phyloP scores from a whole-genome alignment of 2,888 invertebrate genomes.

The Oscheius sp. region DNA sequence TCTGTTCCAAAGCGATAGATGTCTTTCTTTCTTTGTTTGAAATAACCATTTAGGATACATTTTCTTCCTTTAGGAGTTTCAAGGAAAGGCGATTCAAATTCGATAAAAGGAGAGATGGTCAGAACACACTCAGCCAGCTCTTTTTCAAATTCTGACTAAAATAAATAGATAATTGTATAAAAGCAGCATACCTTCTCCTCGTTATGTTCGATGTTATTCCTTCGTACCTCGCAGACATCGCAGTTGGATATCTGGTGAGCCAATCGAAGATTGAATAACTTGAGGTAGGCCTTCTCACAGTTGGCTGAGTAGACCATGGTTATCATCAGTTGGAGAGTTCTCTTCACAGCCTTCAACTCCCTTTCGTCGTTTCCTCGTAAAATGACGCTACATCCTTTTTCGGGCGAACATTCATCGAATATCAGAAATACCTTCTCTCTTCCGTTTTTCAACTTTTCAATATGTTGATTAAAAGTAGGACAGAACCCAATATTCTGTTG shows the following conservation, averaged over 20 bases:
- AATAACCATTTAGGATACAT: conserved; percentile 74
- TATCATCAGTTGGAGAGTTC: conserved; percentile 75
- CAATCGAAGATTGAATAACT: conserved; percentile 54
- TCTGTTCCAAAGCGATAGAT: conserved; percentile 47
- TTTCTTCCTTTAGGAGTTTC: conserved; percentile 80
- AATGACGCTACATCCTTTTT: conserved; percentile 86
- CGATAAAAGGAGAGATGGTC: conserved; percentile 86
- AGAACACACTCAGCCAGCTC: conserved; percentile 71
- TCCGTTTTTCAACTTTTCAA: conserved; percentile 64
- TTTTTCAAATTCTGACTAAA: conserved; percentile 47
- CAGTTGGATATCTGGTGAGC: conserved; percentile 50
- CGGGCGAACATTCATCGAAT: conserved; percentile 80
- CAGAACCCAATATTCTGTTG: conserved; percentile 72
- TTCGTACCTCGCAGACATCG: conserved; percentile 47
- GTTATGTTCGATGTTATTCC: conserved; percentile 44
- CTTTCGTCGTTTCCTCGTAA: conserved; percentile 80
- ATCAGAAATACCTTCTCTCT: conserved; percentile 82
- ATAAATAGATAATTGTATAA: background rate
- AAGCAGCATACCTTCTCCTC: conserved; percentile 36
- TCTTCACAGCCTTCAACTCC: conserved; percentile 64
- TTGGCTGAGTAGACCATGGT: conserved; percentile 89
- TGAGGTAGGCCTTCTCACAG: conserved; percentile 86
- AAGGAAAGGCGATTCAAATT: conserved; percentile 85
- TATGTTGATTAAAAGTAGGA: conserved; percentile 59
- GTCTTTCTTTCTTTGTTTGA: conserved; percentile 60